Evolutionary conservation across 1,140 invertebrate genomes (phyloP).

Genomic region (Heliconius nattereri): DNA sequence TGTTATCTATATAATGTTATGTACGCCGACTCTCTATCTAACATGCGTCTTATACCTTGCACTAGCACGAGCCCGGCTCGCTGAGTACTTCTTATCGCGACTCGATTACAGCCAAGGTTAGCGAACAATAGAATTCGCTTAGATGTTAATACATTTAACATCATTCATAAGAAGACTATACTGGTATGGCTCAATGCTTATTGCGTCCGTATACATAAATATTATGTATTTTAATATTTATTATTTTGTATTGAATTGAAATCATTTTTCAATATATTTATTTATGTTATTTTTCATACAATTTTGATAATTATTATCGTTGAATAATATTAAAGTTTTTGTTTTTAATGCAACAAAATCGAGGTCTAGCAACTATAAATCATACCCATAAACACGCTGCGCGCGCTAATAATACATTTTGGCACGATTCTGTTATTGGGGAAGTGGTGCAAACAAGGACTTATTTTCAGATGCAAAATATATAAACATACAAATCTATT

Average conservation of each 20-base stretch:
- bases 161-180: conserved; percentile 27
- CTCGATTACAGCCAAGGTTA: conserved; percentile 58
- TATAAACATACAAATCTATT: conserved; percentile 28
- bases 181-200: conserved; percentile 15
- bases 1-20: conserved; percentile 63
- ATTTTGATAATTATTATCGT: background rate
- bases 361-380: conserved; percentile 22
- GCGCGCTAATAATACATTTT: conserved; percentile 28
- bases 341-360: conserved; percentile 6
- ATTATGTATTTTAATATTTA: background rate
- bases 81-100: conserved; percentile 59
- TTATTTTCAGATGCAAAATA: conserved; percentile 3
- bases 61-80: background rate
- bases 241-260: too few relatives aligned
- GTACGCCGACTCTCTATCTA: conserved; percentile 45
- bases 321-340: background rate
- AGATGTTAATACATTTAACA: conserved; percentile 40
- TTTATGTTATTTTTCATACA: background rate
- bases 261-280: background rate
- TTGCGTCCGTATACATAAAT: background rate
- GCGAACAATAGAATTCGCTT: conserved; percentile 42
- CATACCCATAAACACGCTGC: conserved; percentile 16
- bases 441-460: conserved; percentile 10
- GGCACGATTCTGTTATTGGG: conserved; percentile 33
- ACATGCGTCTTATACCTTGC: conserved; percentile 25